Base-by-base conservation (phyloP, 2,797 vertebrate species). In the Smutsia gigantea region DNA sequence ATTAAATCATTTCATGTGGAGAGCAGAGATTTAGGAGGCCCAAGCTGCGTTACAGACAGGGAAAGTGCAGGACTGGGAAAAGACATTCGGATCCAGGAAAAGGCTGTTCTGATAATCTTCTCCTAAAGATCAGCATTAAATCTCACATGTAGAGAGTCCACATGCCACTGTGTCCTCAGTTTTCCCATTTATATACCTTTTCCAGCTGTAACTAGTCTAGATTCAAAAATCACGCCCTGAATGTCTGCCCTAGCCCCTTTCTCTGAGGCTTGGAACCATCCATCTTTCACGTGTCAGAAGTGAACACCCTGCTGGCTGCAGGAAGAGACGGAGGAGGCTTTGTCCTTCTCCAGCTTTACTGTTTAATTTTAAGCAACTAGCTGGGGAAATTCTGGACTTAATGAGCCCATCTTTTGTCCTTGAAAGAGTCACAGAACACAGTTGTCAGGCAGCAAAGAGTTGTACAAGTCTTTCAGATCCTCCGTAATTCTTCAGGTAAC, bases 381-480 rank as follows among this genome's bases (percentile, higher is more conserved):
- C 63, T 95, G 81, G 90, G 94, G 96, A 93, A 97, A 93, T 69
- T 90, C 84, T 75, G 55, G 71, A 85, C 83, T 95, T 90, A 97
- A 97, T 91, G 96, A 97, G 94, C 83, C 61, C 82, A 94, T 97
- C 92, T 59, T 53, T 63, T 95, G 96, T 91, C 97, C 91, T 92
- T 94, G 95, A 83, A 66, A 68, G 79, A 96, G 75, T 94, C 96
- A 94, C 3, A 11, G 88, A 97, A 97, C 37, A 42, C 94, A 97
- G 92, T 88, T 93, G 57, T 89, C 92, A 95, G 83, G 64, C 77
- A 85, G 93, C 21, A 31, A 46, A 96, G 94, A 93, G 29, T 66
- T 77, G 53, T 81, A 53, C 18, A 17, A 19, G 68, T 90, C 95
- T 94, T 74, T 53, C 0, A 66, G 21, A 77, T 49, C 61, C 77